phyloP scores from a whole-genome alignment of 2,797 vertebrate genomes.

The Allobates femoralis region DNA sequence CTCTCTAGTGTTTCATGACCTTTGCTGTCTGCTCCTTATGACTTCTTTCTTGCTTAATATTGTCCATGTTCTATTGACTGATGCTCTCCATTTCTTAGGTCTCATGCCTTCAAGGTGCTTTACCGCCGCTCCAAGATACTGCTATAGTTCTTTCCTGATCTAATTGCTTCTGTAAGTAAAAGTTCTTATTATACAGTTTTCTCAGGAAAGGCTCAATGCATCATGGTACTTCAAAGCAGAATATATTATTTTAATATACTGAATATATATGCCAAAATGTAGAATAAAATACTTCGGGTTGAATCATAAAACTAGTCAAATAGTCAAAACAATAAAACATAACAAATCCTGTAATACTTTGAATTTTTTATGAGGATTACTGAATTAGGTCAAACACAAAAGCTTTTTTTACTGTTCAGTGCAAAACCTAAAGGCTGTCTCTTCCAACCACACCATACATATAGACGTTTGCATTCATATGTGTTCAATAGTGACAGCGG shows the following conservation, averaged over 20 bases:
- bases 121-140: conserved; percentile 5
- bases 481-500: too few species aligned
- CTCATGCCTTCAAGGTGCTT: conserved; percentile 30
- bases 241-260: background rate
- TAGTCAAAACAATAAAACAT: background rate
- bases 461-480: too few species aligned
- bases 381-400: background rate
- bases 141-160: background rate
- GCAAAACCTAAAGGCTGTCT: too few species aligned
- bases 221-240: background rate
- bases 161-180: conserved; percentile 30
- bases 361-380: background rate
- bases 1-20: conserved; percentile 36
- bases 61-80: conserved; percentile 32
- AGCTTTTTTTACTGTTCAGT: background rate
- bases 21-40: conserved; percentile 27
- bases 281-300: background rate
- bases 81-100: conserved; percentile 22
- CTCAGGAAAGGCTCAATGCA: background rate
- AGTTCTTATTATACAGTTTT: background rate
- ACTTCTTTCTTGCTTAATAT: conserved; percentile 20
- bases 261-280: background rate
- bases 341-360: background rate
- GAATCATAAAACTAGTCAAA: background rate
- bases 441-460: too few species aligned